These are phyloP conservation scores for Hydrolagus colliei DNA, from an alignment of 2,797 vertebrate species.

Conservation along the genomic window DNA sequence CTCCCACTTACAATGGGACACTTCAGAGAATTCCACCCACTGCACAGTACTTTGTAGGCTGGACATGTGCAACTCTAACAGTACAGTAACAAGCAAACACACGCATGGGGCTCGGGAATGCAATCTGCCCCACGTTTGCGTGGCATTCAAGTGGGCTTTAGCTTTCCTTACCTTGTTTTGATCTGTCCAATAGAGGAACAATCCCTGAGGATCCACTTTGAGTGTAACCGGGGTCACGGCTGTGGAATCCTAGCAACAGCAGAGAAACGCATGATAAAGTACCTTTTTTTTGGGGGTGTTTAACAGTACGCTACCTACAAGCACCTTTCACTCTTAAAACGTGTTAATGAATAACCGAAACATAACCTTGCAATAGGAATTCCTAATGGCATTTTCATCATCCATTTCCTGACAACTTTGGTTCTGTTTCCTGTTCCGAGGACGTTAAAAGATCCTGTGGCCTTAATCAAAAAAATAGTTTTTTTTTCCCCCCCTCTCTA, in stretches of 20 bases:
- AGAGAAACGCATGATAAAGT: slow-evolving; percentile 34
- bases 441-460: no score
- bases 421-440: no score
- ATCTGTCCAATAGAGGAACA: slow-evolving; percentile 73
- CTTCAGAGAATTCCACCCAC: no score
- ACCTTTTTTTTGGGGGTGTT: background rate
- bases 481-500: no score
- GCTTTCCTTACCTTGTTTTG: slow-evolving; percentile 66
- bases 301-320: slow-evolving; percentile 22
- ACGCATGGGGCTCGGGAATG: no score
- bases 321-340: background rate
- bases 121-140: background rate
- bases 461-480: no score
- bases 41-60: no score
- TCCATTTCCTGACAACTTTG: no score
- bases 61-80: no score
- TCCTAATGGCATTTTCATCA: background rate
- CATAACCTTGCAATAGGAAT: background rate
- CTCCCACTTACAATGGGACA: no score
- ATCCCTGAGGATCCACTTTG: slow-evolving; percentile 66
- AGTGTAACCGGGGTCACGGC: slow-evolving; percentile 63
- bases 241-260: slow-evolving; percentile 58
- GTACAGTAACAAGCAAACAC: no score
- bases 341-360: slow-evolving; percentile 20
- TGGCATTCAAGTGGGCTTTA: slow-evolving; percentile 33